Conservation (phyloP, 2,888 invertebrate species). For the Seira sanloemensis region DNA sequence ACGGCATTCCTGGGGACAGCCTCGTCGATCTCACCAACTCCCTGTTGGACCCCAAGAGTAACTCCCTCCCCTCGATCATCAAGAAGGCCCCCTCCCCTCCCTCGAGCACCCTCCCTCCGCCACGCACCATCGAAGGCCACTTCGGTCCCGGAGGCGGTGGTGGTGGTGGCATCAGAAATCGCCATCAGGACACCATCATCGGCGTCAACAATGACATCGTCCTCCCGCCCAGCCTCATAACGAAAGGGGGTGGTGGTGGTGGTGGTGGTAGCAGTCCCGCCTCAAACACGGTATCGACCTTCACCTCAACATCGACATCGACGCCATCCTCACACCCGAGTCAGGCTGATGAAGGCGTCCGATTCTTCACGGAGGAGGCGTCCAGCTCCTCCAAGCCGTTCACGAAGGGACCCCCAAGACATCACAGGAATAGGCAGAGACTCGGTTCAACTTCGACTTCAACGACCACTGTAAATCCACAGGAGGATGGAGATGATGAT, state of each 20-base stretch:
- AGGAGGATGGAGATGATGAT: conserved; percentile 4
- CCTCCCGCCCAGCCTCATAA: background rate
- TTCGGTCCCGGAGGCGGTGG: background rate
- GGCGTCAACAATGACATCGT: background rate
- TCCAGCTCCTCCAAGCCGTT: conserved; percentile 25
- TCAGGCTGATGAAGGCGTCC: conserved; percentile 43
- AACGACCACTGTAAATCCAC: conserved; percentile 33
- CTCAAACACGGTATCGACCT: background rate
- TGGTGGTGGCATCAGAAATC: background rate
- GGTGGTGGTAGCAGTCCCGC: background rate
- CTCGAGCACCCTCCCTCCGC: conserved; percentile 14
- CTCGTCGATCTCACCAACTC: conserved; percentile 63
- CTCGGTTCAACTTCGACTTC: conserved; percentile 60
- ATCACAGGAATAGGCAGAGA: conserved; percentile 63
- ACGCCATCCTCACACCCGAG: background rate
- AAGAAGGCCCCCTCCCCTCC: background rate
- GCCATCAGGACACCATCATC: background rate
- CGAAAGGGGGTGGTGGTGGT: background rate
- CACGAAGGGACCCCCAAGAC: conserved; percentile 40
- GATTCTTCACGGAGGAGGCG: conserved; percentile 56
- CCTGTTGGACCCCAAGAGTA: conserved; percentile 20
- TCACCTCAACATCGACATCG: background rate
- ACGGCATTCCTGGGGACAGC: conserved; percentile 46
- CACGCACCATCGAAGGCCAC: conserved; percentile 16
- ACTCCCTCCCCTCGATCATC: background rate